Base-by-base conservation (phyloP, 2,888 invertebrate genomes). In the Periphyllus acericola region DNA sequence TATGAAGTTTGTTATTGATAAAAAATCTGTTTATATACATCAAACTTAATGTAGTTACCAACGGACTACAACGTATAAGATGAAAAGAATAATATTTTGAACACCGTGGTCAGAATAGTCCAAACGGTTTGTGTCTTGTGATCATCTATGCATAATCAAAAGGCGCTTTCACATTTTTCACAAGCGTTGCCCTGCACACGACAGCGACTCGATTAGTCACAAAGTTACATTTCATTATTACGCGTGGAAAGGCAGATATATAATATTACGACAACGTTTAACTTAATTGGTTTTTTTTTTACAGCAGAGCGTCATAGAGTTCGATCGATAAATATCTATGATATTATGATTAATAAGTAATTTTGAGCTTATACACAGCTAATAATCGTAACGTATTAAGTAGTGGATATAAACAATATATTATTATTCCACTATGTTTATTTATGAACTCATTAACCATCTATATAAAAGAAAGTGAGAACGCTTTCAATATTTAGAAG, bases 381-480 rank as follows among this genome's bases (percentile, higher is more conserved):
- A 60, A 8, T 46, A 46, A 60, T 60, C 21, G 6, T 60, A 60
- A 60, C 60, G 21, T 21, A 60, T 60, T 60, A 60, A 19, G 25
- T 8, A 19, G 25, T 8, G 60, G 60, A 60, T 25, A 25, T 6
- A 0, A 25, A 60, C 5, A 60, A 71, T 71, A 32, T 75, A 55
- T 5, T 83, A 55, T 5, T 83, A 74, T 36, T n/a, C 11, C 17
- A 40, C 34, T 40, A 46, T 60, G 25, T 66, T 83, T 75, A 75
- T 40, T 75, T 60, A 60, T 75, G 29, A 60, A 60, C 60, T 83
- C 74, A 83, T 83, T 66, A 66, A 32, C 60, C 25, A 25, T 83
- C 55, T 83, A 21, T 71, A 25, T 40, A 75, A 83, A 75, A 83
- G 83, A 83, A 75, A 83, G 75, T 75, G 25, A 32, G 40, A 40